Evolutionary conservation across 2,888 invertebrate species (phyloP), one percentile per base, ranked within the genome.

Genomic region (Acronicta leporina): DNA sequence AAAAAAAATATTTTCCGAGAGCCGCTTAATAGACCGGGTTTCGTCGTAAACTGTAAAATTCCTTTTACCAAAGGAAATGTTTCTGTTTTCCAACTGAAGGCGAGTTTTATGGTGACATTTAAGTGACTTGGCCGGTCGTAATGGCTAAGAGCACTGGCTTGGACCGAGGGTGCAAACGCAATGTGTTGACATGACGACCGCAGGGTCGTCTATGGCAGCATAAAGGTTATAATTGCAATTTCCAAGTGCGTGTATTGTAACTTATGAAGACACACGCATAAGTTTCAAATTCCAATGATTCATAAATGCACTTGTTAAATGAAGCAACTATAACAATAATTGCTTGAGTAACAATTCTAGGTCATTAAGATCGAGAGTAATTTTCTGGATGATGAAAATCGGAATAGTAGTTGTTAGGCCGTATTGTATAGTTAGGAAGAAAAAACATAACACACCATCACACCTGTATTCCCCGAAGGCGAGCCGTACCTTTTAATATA

Each of bases 31-130:
- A 85, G 86, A 86, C 83, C 73, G 79, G 78, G 73, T 79, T 63
- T 72, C 65, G 61, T 85, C 86, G 81, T 90, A 89, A 89, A 88
- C 75, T 82, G 82, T 87, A 84, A 89, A 90, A 87, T 85, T 84
- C 77, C 80, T 79, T 75, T 80, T 73, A 69, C 68, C 45, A 58
- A 70, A 64, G 73, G 69, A 74, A 82, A 82, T 82, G 79, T 83
- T 84, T 80, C 80, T 83, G 81, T 82, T 87, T 84, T 81, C 77
- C 72, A 75, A 79, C 77, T 79, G 57, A 61, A 69, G 68, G 59
- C 55, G 33, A 63, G 52, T 73, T 81, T 81, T 82, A 82, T 81
- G 60, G 70, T 58, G 45, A 63, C 66, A 60, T 62, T 69, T 81
- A 82, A 78, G 68, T 64, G 70, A 57, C 64, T 67, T 61, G 77